These are phyloP conservation scores for Dermatemys mawii DNA, from an alignment of 2,113 vertebrate species.

Conservation along the genomic window DNA sequence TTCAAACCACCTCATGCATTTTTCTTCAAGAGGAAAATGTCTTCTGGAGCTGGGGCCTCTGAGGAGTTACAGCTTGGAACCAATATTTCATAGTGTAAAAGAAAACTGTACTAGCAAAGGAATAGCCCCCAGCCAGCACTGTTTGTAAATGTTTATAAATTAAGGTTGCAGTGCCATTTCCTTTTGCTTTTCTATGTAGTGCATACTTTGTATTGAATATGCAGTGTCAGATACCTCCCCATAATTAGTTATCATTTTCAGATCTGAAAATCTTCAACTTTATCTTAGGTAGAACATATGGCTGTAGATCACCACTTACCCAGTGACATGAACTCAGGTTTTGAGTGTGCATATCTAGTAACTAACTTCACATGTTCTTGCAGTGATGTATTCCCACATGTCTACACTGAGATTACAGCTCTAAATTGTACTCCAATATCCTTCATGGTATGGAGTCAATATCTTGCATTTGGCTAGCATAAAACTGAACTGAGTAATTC, in stretches of 20 bases:
- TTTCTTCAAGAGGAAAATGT: neutral
- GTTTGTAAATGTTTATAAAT: neutral
- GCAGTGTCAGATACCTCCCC: neutral
- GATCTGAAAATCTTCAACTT: neutral
- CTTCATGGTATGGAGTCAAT: neutral
- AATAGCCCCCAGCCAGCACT: neutral
- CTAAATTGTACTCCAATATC: neutral
- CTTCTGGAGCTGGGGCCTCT: neutral
- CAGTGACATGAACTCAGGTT: neutral
- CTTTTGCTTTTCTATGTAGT: neutral
- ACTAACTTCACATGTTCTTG: neutral
- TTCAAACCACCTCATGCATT: neutral
- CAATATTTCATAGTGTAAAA: neutral
- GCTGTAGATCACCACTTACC: neutral
- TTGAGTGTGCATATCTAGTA: neutral
- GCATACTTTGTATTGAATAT: neutral
- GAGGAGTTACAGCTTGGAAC: neutral
- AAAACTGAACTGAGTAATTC: neutral
- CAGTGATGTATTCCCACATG: neutral
- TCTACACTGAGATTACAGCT: neutral
- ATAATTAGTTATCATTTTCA: neutral
- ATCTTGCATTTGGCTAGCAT: neutral
- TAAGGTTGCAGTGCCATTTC: neutral
- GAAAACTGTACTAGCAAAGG: neutral
- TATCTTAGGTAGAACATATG: neutral